Evolutionary conservation across 2,888 invertebrate species (phyloP), one percentile per base, ranked within the genome.

Genomic region (Gasteruption jaculator): DNA sequence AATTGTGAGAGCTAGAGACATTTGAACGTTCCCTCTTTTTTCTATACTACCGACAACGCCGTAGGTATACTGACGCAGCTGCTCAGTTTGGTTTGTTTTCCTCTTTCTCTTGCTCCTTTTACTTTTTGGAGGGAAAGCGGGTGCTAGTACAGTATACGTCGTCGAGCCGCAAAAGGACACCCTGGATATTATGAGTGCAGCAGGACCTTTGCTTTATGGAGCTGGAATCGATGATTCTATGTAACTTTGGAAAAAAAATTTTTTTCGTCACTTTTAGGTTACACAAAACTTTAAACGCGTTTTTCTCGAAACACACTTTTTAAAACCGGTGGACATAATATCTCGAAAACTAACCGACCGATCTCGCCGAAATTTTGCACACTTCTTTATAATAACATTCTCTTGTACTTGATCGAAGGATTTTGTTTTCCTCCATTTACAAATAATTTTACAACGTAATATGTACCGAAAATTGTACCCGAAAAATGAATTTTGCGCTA

Each of bases 191-290:
- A 45, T 51, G 26, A 36, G 41, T 41, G 49, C 48, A 30, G 52
- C 51, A 48, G 50, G 46, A 26, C 24, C 43, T 50, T 43, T 45
- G 36, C 48, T 52, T 45, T 53, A 54, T 51, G 44, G 47, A 16
- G 30, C 49, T 16, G 54, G 49, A 49, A 54, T 53, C 43, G 52
- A 55, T 45, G 49, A 52, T 44, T 53, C 48, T 48, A 24, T 50
- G 46, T 40, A 45, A 49, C 42, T 45, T 41, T 22, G 12, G 42
- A 42, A 46, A 40, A 47, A 43, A 21, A 5, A 24, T 12, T 35
- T 34, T 36, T 33, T 20, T 41, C 5, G n/a, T 25, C 21, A 10
- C 36, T 36, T 41, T 41, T 35, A 38, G 35, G 22, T 31, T 36
- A 37, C 33, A 38, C 37, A 46, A 49, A 46, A 39, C 46, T 49